Conservation (phyloP, 2,797 vertebrate species). For the Aeoliscus strigatus region DNA sequence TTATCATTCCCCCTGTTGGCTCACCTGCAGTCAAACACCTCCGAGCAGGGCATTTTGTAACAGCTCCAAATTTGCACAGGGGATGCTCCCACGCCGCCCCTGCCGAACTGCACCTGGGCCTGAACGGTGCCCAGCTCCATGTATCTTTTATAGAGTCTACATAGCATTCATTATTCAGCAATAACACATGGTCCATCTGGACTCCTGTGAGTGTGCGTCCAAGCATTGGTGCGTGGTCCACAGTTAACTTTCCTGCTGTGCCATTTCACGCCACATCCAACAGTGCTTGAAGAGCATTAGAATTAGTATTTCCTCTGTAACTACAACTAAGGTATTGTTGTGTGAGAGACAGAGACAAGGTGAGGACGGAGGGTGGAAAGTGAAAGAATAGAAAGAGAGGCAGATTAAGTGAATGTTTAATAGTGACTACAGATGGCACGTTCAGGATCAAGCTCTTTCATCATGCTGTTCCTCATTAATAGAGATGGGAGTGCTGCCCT, state of each 20-base stretch:
- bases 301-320: constrained; percentile 63
- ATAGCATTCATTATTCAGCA: constrained; percentile 78
- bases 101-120: constrained; percentile 37
- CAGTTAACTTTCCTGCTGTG: constrained; percentile 56
- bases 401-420: constrained; percentile 57
- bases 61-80: constrained; percentile 35
- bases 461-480: constrained; percentile 70
- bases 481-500: constrained; percentile 68
- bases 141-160: constrained; percentile 79
- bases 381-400: constrained; percentile 28
- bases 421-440: constrained; percentile 65
- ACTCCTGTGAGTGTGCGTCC: constrained; percentile 33
- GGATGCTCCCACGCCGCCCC: constrained; percentile 38
- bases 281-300: constrained; percentile 59
- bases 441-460: constrained; percentile 69
- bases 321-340: constrained; percentile 43
- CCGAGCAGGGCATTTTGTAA: constrained; percentile 29
- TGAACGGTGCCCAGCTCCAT: constrained; percentile 56
- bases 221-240: constrained; percentile 36
- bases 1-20: constrained; percentile 9
- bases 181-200: constrained; percentile 71
- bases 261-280: constrained; percentile 62
- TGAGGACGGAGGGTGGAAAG: constrained; percentile 3
- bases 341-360: constrained; percentile 3
- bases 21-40: constrained; percentile 39